These are phyloP conservation scores for Drosophila nigromelanica DNA, from an alignment of 1,140 invertebrate genomes.

Conservation along the genomic window DNA sequence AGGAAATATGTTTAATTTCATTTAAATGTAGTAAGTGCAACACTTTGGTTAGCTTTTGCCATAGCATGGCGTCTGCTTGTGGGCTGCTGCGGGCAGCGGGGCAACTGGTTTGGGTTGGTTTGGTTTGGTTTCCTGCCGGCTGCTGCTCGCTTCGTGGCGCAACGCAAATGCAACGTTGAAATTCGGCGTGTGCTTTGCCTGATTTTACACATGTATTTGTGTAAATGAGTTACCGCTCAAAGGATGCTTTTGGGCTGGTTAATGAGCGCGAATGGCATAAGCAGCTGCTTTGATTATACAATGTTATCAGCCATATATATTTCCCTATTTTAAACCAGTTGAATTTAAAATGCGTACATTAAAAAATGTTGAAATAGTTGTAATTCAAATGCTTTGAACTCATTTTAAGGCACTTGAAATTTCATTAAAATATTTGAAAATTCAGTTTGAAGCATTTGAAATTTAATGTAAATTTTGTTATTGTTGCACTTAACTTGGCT, in stretches of 20 bases:
- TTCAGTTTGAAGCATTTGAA: slow-evolving; percentile 1
- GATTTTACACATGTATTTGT: slow-evolving; percentile 36
- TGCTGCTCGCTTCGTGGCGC: slow-evolving; percentile 18
- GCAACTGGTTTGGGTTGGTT: background rate
- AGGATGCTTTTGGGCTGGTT: slow-evolving; percentile 39
- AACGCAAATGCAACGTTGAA: slow-evolving; percentile 19
- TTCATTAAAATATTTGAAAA: slow-evolving; percentile 2
- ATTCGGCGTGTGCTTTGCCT: slow-evolving; percentile 11
- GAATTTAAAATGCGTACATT: too few species aligned
- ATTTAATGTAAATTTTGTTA: slow-evolving; percentile 18
- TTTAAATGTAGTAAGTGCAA: slow-evolving; percentile 81
- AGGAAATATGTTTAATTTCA: slow-evolving; percentile 81
- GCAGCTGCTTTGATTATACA: slow-evolving; percentile 21
- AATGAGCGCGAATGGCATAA: slow-evolving; percentile 38
- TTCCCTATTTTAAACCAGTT: too few species aligned
- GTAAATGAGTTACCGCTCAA: slow-evolving; percentile 28
- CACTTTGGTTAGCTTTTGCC: slow-evolving; percentile 72
- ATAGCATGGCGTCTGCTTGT: slow-evolving; percentile 8
- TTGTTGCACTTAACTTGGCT: slow-evolving; percentile 5
- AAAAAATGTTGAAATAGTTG: background rate
- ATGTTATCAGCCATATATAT: slow-evolving; percentile 15
- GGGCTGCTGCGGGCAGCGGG: background rate
- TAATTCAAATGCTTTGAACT: background rate
- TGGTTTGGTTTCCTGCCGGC: slow-evolving; percentile 34
- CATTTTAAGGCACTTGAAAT: slow-evolving; percentile 3